Base-by-base conservation (phyloP, 2,888 invertebrate genomes). In the Abrostola tripartita region DNA sequence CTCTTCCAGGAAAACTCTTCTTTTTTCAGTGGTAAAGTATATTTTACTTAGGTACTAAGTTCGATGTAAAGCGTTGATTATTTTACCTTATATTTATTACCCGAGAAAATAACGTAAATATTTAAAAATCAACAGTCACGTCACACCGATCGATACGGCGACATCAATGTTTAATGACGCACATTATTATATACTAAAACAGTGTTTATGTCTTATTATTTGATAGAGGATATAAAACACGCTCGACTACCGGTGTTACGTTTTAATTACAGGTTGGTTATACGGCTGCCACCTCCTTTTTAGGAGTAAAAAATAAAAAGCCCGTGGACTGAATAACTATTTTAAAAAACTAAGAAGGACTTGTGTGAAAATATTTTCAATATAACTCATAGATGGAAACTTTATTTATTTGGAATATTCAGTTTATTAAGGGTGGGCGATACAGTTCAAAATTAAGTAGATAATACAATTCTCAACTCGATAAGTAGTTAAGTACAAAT, bases 191-290 rank as follows among this genome's bases (percentile, higher is more conserved):
- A 55, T 41, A 76, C 63, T 81, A 76, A 81, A 79, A 81, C 65
- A 52, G 41, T 62, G 59, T 79, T 81, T 76, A 76, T 65, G 63
- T 65, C 54, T 71, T 59, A 71, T 81, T 81, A 79, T 79, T 81
- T 81, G 68, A 76, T 71, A 65, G 67, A 55, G 49, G 74, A 70
- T 65, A 76, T 78, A 76, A 71, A 76, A 68, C 66, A 64, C 50
- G 61, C 42, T 38, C 14, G 49, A 71, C 81, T 78, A 76, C 79
- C 79, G 81, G 74, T 70, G 68, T 74, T 74, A 76, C 70, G 57
- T 76, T 81, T 76, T 79, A 78, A 81, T 78, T 78, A 81, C 53
- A 61, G 50, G 42, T 44, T 56, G 58, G 55, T 66, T 42, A 62
- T 60, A 59, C 56, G 49, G 47, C 54, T 52, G 54, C 59, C 71